Base-by-base conservation (phyloP, 1,140 invertebrate species). In the Procambarus clarkii region DNA sequence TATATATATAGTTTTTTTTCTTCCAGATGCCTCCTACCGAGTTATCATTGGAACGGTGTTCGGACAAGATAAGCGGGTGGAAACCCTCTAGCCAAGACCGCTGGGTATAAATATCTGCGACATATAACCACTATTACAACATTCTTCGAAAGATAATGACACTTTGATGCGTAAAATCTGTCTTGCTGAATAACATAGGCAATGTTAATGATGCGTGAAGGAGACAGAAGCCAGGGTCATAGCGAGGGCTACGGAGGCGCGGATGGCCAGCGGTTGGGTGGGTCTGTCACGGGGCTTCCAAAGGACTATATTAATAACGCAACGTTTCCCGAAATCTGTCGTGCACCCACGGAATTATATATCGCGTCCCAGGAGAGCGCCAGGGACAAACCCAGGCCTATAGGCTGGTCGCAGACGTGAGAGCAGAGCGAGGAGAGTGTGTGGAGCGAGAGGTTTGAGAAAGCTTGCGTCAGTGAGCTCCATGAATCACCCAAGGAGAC, bases 401-500 rank as follows among this genome's bases (percentile, higher is more conserved):
- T 3, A 79, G 13, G 13, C 13, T 18, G 13, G 50, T 21, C 50
- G 76, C n/a, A 60, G 77, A 77, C 3, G 11, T 2, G 34, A 18
- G 48, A 87, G 18, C 18, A 78, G 7, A 78, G 64, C 9, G 2
- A 60, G 21, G 60, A 50, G 18, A 77, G 11, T 18, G 34, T 15
- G 4, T 58, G 18, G 5, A 76, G 71, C 83, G 76, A 48, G 44
- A 74, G 69, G 8, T 80, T 50, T 48, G 34, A 34, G 34, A 34
- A 80, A 80, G 50, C 44, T 87, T 58, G 71, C 85, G 48, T 86
- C 86, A 80, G 44, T 80, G 15, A 69, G 78, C 79, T 81, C 34
- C 64, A 81, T 88, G 86, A 88, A 69, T 88, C 86, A 88, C 34
- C 86, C 78, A 34, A 34, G 54, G 79, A 69, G 77, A 81, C 48